Evolutionary conservation across 2,113 vertebrate species (phyloP).

Genomic region (Glaucomys volans): DNA sequence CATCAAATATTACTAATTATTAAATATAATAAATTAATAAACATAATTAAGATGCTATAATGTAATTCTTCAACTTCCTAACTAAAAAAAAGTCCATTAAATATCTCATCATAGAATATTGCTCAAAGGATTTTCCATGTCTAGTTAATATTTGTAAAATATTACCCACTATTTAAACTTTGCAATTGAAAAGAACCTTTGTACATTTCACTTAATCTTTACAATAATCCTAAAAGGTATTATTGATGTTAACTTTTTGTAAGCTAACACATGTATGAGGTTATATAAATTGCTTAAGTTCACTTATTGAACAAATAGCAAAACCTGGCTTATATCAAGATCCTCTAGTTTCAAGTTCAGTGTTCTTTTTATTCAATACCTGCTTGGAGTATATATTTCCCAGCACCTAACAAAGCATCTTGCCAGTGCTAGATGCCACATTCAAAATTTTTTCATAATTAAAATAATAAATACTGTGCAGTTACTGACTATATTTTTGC

Average conservation of each 20-base stretch:
- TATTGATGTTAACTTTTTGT: constrained; percentile 9
- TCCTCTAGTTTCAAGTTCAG: not conserved
- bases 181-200: not conserved
- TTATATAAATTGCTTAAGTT: not conserved
- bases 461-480: not conserved
- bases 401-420: not conserved
- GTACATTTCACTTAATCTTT: not conserved
- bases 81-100: not conserved
- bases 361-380: not conserved
- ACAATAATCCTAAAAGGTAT: not conserved
- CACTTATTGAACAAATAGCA: not conserved
- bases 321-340: not conserved
- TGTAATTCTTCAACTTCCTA: constrained; percentile 28
- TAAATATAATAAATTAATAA: constrained; percentile 1
- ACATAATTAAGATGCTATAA: not conserved
- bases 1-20: not conserved
- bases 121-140: not conserved
- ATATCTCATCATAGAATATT: not conserved
- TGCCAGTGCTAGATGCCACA: not conserved
- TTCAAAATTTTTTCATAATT: not conserved
- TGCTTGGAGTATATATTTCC: not conserved
- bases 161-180: not conserved
- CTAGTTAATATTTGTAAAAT: constrained; percentile 12
- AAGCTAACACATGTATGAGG: not conserved
- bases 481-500: not conserved